Percentiles rank a stretch among this genome's conserved stretches.
Evolutionary conservation across 2,888 invertebrate species (phyloP).

Genomic region (Clunio marinus): DNA sequence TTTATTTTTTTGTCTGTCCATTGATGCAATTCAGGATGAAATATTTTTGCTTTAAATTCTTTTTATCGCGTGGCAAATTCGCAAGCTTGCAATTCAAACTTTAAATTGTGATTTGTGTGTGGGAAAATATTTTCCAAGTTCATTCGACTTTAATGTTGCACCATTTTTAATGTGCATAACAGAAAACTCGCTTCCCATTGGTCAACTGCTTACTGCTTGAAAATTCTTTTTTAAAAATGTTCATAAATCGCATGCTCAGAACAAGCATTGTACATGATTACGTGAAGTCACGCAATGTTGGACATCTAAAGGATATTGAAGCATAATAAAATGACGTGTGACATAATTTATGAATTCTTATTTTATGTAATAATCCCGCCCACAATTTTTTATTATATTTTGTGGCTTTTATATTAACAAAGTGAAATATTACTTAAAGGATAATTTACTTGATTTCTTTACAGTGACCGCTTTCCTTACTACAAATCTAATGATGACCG

Average conservation of each 20-base stretch:
- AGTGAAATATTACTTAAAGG: too few relatives aligned
- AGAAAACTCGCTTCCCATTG: conserved; percentile 24
- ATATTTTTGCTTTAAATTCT: neutral
- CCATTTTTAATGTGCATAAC: conserved; percentile 16
- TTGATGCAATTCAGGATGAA: neutral
- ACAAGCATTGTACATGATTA: neutral
- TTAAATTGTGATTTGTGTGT: neutral
- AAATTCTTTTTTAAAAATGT: neutral
- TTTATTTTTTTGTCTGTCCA: too few relatives aligned
- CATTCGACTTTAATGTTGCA: neutral
- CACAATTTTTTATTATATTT: too few relatives aligned
- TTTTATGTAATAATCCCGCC: neutral
- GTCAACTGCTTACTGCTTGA: neutral
- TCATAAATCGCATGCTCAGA: conserved; percentile 31
- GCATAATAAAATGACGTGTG: neutral
- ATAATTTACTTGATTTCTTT: conserved; percentile 27
- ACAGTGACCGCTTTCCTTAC: conserved; percentile 79
- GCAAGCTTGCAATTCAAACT: conserved; percentile 4
- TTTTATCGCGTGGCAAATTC: conserved; percentile 30
- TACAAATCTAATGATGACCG: conserved; percentile 87
- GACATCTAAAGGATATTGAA: neutral
- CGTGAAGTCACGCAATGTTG: neutral
- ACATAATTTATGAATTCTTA: neutral
- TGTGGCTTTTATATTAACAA: too few relatives aligned
- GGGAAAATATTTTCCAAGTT: neutral